Evolutionary conservation across 53 echinoderm and acorn worm genomes (phyloP), one percentile per base, ranked within the genome.

Genomic region (Stichopus horrens): DNA sequence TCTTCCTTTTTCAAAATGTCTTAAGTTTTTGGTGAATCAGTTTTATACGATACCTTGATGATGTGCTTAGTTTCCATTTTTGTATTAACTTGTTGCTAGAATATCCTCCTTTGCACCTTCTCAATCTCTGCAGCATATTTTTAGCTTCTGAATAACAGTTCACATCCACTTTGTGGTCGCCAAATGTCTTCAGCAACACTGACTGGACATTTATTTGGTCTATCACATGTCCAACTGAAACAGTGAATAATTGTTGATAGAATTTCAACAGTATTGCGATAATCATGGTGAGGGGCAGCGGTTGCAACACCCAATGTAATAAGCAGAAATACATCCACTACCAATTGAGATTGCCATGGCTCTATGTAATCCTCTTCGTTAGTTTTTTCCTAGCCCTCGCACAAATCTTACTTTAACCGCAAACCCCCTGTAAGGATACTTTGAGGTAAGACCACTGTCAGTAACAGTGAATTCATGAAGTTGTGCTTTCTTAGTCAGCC

Each of bases 131-230:
- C 52, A 77, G 23, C 77, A 77, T 77, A 10, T 77, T 77, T 18
- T 77, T 77, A 77, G 52, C 10, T 23, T 77, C 11, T 77, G 77
- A 18, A 37, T 77, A 54, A 77, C 77, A 52, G 51, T 77, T 77
- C 22, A 76, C 76, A n/a, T 22, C 76, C 18, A 76, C 23, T 76
- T 22, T 21, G 76, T 76, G 23, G 4, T 14, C 4, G 5, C 10
- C 1, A 9, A 77, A 18, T 11, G 52, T 77, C 16, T 23, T 52
- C 22, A 9, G 5, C 54, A 77, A 52, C 16, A 77, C 5, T 18
- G 77, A 37, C 9, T 53, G 37, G 9, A 77, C 77, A 7, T 77
- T 77, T 18, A 16, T 77, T 77, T 77, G 23, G 9, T 23, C 23
- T 77, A 77, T 77, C 23, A 53, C 53, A 53, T 54, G 52, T 52